Evolutionary conservation across 2,797 vertebrate species (phyloP).

Genomic region (Melopsittacus undulatus): DNA sequence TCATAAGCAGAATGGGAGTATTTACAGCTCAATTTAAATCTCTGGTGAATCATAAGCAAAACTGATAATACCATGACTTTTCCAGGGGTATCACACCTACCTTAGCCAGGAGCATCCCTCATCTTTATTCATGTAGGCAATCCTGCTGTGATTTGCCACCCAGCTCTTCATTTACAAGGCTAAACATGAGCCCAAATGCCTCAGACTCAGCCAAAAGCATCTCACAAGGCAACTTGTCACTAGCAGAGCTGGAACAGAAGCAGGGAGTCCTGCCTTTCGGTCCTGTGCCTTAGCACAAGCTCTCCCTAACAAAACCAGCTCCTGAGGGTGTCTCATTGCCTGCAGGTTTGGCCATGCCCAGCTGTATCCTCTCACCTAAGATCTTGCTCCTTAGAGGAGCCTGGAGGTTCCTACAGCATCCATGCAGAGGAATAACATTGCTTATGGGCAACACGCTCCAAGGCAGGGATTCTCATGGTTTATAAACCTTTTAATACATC

Average conservation of each 20-base stretch:
- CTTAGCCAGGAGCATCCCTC: neutral
- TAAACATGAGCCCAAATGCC: neutral
- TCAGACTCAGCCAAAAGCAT: conserved; percentile 4
- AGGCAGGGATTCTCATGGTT: neutral
- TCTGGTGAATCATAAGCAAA: neutral
- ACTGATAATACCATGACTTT: neutral
- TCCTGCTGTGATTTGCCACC: neutral
- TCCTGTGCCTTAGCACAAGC: neutral
- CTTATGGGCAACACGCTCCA: neutral
- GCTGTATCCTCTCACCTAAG: neutral
- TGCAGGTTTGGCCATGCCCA: neutral
- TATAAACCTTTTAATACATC: neutral
- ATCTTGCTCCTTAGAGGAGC: neutral
- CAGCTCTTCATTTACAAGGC: neutral
- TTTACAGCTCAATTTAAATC: neutral
- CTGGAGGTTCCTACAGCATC: neutral
- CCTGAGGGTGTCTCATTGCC: neutral
- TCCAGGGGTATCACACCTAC: neutral
- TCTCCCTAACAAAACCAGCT: neutral
- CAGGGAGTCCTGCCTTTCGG: neutral
- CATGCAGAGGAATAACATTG: accelerated
- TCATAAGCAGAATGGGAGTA: neutral
- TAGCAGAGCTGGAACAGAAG: conserved; percentile 27
- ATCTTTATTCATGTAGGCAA: neutral
- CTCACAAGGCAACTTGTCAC: neutral